Base-by-base conservation (phyloP, 1,140 invertebrate species). In the Pissodes strobi region DNA sequence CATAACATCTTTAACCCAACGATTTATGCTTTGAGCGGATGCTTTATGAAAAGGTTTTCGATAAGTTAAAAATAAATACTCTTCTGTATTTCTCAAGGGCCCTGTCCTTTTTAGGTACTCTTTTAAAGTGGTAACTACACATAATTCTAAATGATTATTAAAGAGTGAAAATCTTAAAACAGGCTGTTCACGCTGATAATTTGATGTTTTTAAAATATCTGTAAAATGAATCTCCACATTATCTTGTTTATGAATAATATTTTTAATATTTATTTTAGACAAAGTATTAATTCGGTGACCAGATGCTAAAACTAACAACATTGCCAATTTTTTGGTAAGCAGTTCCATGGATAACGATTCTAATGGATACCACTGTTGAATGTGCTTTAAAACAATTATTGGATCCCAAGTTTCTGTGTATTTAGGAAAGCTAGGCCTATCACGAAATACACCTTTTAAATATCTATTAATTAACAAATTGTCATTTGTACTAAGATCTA, bases 1-100 rank as follows among this genome's bases (percentile, higher is more conserved):
- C 43, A 49, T 17, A 12, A 23, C 23, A 17, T 12, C 10, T 27
- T 59, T 59, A 2, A 59, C 25, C 57, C 57, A 59, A 9, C 43
- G 19, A 17, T 41, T 59, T 22, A 59, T n/a, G 5, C 41, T 59
- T 51, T 59, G 22, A 53, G 43, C 13, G 6, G 30, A 34, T 34
- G 30, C 30, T n/a, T 34, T 34, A 34, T 34, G 30, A 34, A 34
- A 34, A 34, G n/a, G 30, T 34, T 34, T 34, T 8, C n/a, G 30
- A 34, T 49, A 30, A 27, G 41, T 8, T 10, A n/a, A 22, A 21
- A 25, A 23, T 53, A 48, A 17, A 59, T 13, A 59, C 15, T 19
- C 6, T 45, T 45, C 8, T 6, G 6, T 45, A 45, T 45, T 45
- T 19, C 41, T 45, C 13, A 45, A 6, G 13, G 8, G 13, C 41